Base-by-base conservation (phyloP, 1,140 invertebrate species). In the Nixonia krombeini region DNA sequence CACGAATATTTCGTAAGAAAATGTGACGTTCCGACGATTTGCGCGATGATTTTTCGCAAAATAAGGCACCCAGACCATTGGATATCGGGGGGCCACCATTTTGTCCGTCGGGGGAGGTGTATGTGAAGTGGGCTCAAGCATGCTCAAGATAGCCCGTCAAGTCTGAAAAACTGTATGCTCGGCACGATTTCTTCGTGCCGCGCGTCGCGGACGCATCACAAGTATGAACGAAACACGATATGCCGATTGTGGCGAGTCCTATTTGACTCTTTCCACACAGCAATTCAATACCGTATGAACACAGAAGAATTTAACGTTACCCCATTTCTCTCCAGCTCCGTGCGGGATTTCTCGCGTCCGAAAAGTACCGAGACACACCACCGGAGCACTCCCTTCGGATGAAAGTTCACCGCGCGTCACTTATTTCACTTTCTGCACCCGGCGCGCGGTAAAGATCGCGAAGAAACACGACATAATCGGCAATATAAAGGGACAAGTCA, bases 401-500 rank as follows among this genome's bases (percentile, higher is more conserved):
- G 56, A 65, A 72, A 72, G 71, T 65, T 77, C 56, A 75, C 68
- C 63, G 74, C 72, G 46, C 62, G 56, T 59, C 52, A 65, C 67
- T 77, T 76, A 82, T 55, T 77, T 70, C 70, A 79, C 76, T 73
- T 75, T 77, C 46, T 73, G 67, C 66, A 78, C 77, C 73, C 57
- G 64, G 75, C 72, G 72, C 73, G 72, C 75, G 73, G 70, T 64
- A 66, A 57, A 69, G 59, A 73, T 82, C 70, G 58, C 73, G 70
- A 80, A 85, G 80, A 82, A 83, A 85, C 84, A 85, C 82, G 83
- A 85, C 83, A 85, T 85, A 86, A 86, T 85, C 83, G 83, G 81
- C 82, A 85, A 87, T 86, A 87, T 88, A 87, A 88, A 86, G 83
- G 85, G 86, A 86, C 85, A 85, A 87, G 86, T 89, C 84, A 86